These are phyloP conservation scores for Standfussiana lucernea DNA, from an alignment of 2,888 invertebrate genomes.

Conservation along the genomic window DNA sequence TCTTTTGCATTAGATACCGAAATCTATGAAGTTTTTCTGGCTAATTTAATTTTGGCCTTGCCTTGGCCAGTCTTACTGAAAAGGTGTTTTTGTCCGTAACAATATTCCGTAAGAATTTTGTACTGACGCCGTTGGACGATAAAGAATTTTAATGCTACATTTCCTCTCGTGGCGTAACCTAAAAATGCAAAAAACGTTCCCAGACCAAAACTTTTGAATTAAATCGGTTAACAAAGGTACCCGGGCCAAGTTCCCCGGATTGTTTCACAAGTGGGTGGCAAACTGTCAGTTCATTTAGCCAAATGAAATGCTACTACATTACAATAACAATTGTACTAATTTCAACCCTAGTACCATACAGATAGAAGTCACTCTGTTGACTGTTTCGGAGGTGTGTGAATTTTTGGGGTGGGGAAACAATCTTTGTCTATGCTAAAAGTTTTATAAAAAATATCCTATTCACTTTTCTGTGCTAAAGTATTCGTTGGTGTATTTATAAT, in stretches of 20 bases:
- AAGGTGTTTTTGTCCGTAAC: too few relatives aligned
- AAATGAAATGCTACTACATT: slow-evolving; percentile 72
- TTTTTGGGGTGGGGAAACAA: slow-evolving; percentile 23
- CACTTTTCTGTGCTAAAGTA: not conserved
- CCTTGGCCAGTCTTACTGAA: too few relatives aligned
- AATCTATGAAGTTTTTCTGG: not conserved
- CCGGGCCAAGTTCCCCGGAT: slow-evolving; percentile 63
- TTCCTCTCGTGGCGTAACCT: not conserved
- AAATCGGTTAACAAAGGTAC: slow-evolving; percentile 65
- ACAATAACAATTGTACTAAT: slow-evolving; percentile 43
- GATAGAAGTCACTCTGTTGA: slow-evolving; percentile 20
- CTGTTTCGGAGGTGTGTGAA: slow-evolving; percentile 25
- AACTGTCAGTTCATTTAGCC: slow-evolving; percentile 74
- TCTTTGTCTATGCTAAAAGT: slow-evolving; percentile 29
- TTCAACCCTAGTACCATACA: slow-evolving; percentile 40
- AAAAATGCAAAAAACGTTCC: slow-evolving; percentile 43
- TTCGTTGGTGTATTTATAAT: not conserved
- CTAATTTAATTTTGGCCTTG: not conserved
- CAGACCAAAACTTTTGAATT: slow-evolving; percentile 60
- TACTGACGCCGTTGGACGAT: not conserved
- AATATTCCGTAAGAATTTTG: too few relatives aligned
- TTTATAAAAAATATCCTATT: slow-evolving; percentile 13
- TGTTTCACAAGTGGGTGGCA: slow-evolving; percentile 68
- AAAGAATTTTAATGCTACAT: slow-evolving; percentile 5
- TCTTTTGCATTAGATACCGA: not conserved